Conservation (phyloP, 2,888 invertebrate genomes). For the Glomeris marginata region DNA sequence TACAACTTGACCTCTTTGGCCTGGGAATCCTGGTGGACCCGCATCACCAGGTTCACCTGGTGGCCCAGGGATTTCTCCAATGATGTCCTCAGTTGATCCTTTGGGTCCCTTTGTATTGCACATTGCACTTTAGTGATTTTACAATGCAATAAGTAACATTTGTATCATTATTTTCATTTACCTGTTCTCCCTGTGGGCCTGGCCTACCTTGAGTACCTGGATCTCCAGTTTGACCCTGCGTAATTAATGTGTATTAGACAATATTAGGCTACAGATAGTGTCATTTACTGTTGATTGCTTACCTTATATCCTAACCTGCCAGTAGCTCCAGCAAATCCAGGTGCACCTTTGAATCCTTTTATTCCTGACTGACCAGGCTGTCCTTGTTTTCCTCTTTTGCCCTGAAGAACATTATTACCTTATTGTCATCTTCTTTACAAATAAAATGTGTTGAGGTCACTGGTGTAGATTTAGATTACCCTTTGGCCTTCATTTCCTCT, state of each 20-base stretch:
- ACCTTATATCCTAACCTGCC: slow-evolving; percentile 51
- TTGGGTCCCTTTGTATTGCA: slow-evolving; percentile 14
- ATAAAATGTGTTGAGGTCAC: not conserved
- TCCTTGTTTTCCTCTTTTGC: slow-evolving; percentile 41
- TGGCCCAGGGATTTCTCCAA: slow-evolving; percentile 17
- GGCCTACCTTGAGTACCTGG: slow-evolving; percentile 17
- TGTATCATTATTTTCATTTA: not conserved
- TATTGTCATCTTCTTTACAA: not conserved
- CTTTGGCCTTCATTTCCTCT: slow-evolving; percentile 24
- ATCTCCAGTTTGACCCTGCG: slow-evolving; percentile 8
- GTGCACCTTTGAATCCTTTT: slow-evolving; percentile 78
- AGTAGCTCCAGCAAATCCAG: slow-evolving; percentile 53
- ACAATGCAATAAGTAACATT: no score
- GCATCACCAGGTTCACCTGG: slow-evolving; percentile 18
- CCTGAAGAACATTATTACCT: slow-evolving; percentile 4
- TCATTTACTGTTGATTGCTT: not conserved
- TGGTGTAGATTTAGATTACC: slow-evolving; percentile 20
- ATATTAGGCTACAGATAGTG: not conserved
- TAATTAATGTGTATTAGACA: not conserved
- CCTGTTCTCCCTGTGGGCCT: slow-evolving; percentile 17
- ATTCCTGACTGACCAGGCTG: slow-evolving; percentile 45
- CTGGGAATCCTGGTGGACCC: slow-evolving; percentile 16
- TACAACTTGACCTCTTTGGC: slow-evolving; percentile 14
- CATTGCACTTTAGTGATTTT: no score
- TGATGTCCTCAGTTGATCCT: slow-evolving; percentile 15